Conservation (phyloP, 1,140 invertebrate species). For the Mya arenaria region DNA sequence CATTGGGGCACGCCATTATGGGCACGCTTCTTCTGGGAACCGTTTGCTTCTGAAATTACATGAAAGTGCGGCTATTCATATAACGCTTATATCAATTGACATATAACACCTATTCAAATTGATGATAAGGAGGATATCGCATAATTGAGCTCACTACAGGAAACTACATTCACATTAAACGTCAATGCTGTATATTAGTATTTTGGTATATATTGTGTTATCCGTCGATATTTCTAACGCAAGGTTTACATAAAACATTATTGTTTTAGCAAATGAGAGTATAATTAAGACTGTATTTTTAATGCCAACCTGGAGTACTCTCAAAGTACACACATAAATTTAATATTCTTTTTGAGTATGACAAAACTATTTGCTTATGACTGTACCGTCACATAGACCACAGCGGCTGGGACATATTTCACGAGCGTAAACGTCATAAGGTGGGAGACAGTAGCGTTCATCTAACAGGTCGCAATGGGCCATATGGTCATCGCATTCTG, state of each 20-base stretch:
- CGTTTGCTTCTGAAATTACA: neutral
- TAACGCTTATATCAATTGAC: neutral
- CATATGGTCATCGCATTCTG: neutral
- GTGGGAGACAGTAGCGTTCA: neutral
- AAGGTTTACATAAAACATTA: too few species aligned
- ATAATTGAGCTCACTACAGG: too few species aligned
- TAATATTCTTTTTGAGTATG: too few species aligned
- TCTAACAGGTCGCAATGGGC: neutral
- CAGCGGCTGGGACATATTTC: slow-evolving; percentile 35
- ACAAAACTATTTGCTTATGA: too few species aligned
- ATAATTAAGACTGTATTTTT: too few species aligned
- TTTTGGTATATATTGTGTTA: neutral
- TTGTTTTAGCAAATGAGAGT: too few species aligned
- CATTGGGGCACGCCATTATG: slow-evolving; percentile 32
- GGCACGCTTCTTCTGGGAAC: slow-evolving; percentile 17
- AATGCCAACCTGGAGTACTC: too few species aligned
- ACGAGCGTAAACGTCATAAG: slow-evolving; percentile 32
- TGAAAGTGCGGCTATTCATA: neutral
- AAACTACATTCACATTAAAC: neutral
- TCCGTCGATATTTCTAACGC: neutral
- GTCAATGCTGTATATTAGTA: neutral
- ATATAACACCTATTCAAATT: neutral
- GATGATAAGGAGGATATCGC: neutral
- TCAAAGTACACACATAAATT: too few species aligned
- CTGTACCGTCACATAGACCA: slow-evolving; percentile 50